Conservation (phyloP, 2,797 vertebrate genomes). For the Alca torda region DNA sequence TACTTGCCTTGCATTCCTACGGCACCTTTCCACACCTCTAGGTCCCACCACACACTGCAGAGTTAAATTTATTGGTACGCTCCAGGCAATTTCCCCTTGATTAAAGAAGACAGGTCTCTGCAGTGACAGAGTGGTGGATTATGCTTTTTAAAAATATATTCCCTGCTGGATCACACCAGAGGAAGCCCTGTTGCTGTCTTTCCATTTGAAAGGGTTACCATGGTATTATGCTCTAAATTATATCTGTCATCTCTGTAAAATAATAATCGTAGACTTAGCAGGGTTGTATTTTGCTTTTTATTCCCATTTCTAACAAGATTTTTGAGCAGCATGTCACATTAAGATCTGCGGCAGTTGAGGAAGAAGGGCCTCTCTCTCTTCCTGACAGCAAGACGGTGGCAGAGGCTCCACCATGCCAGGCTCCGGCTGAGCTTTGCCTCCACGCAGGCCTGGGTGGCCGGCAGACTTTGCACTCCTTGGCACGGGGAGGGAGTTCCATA, state of each 20-base stretch:
- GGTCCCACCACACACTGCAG: neutral
- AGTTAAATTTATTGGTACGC: neutral
- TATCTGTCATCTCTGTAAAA: slow-evolving; percentile 15
- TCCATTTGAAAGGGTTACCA: neutral
- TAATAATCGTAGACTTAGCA: neutral
- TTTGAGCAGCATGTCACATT: neutral
- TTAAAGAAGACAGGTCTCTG: neutral
- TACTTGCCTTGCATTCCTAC: neutral
- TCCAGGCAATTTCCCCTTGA: neutral
- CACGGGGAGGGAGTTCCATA: neutral
- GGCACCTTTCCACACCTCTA: neutral
- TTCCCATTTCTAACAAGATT: neutral
- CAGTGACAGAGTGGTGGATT: neutral
- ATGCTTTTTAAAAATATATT: neutral
- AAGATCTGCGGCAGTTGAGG: neutral
- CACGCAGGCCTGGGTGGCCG: accelerated
- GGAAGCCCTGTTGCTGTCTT: neutral
- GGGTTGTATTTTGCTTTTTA: slow-evolving; percentile 15
- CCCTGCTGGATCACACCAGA: neutral
- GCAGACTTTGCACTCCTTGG: neutral
- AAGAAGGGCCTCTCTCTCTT: neutral
- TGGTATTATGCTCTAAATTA: neutral
- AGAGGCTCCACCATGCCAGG: accelerated
- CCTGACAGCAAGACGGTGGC: neutral
- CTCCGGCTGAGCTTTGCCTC: neutral